Base-by-base conservation (phyloP, 1,140 invertebrate genomes). In the Chelonus insularis region DNA sequence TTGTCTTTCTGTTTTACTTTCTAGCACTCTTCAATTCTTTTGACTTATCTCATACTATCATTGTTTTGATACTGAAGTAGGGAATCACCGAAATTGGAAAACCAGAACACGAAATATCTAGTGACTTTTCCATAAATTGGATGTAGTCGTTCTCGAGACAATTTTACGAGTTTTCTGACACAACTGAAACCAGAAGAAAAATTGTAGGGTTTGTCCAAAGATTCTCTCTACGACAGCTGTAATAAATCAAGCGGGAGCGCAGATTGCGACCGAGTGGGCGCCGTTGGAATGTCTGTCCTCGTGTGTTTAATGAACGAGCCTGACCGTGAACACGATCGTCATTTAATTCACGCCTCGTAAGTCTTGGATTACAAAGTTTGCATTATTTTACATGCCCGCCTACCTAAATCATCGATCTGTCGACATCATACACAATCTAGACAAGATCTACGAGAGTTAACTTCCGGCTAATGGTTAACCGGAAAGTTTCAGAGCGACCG, bases 301-400 rank as follows among this genome's bases (percentile, higher is more conserved):
- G 45, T 21, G 45, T 21, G 21, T 48, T 48, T 48, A 43, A 43
- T 48, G 7, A 48, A 48, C 45, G 45, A 48, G 18, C 45, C 12
- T 48, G 45, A 48, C 45, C 45, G 21, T 11, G 21, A 25, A 29
- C 41, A 43, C 41, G 45, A 48, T 48, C 25, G 50, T 52, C 50
- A 12, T 52, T 29, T 36, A 52, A 52, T 52, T 52, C 50, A 52
- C 50, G 32, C 50, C 50, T 52, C 50, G 50, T 52, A 52, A 12
- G 25, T 52, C 50, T 52, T 8, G 25, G 29, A 52, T 52, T 52
- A 52, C 50, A 50, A 52, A 12, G 16, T 34, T n/a, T 50, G 21
- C 21, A 23, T 12, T 29, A 50, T 29, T 50, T 12, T 50, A 50
- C 20, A 50, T 21, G 11, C 47, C n/a, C 14, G 4, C 8, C 12